These are phyloP conservation scores for Thysanoteuthis rhombus DNA, from an alignment of 2,888 invertebrate species.

Conservation along the genomic window DNA sequence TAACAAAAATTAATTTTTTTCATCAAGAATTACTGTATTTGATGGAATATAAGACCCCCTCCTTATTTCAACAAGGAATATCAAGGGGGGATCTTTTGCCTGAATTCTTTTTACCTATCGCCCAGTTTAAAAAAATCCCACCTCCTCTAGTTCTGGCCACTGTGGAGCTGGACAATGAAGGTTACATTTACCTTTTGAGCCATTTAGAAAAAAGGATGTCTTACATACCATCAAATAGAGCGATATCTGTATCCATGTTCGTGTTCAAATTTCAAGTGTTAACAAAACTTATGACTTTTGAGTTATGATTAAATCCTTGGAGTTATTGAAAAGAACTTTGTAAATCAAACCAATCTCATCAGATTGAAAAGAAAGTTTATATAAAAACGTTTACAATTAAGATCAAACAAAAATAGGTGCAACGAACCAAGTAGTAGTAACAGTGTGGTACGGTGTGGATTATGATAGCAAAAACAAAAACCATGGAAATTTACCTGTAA, in stretches of 20 bases:
- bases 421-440: not conserved
- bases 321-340: not conserved
- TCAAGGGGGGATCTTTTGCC: no score
- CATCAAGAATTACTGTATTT: no score
- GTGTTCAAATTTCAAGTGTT: not conserved
- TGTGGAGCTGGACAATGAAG: no score
- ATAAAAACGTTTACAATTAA: not conserved
- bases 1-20: not conserved
- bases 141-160: no score
- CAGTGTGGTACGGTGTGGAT: not conserved
- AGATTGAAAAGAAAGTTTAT: not conserved
- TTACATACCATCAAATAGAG: no score
- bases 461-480: constrained; percentile 16
- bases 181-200: no score
- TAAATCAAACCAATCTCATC: not conserved
- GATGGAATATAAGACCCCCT: no score
- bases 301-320: not conserved
- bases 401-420: not conserved
- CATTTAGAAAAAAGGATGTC: no score
- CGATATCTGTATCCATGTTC: not conserved
- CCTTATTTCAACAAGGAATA: no score
- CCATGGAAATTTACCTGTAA: constrained; percentile 30
- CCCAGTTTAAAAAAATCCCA: no score
- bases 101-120: no score
- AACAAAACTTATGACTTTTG: not conserved